Evolutionary conservation across 2,888 invertebrate genomes (phyloP).

Genomic region (Rapana venosa): DNA sequence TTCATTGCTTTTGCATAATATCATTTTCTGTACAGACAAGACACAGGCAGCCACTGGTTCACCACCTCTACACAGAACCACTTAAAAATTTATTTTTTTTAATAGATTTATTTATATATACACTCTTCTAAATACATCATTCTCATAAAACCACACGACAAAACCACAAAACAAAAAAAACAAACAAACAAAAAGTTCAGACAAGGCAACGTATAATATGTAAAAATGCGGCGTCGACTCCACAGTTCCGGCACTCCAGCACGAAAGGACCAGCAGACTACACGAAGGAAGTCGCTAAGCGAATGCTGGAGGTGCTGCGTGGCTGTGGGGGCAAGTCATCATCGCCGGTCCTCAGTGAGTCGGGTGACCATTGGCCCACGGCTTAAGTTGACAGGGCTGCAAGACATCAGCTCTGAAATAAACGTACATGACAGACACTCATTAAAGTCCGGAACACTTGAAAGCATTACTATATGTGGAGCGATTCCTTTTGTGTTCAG

Average conservation of each 20-base stretch:
- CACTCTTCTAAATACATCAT: neutral
- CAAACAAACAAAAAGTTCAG: neutral
- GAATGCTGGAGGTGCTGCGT: neutral
- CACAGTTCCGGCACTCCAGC: neutral
- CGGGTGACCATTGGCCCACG: slow-evolving; percentile 54
- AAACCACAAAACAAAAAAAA: too few relatives aligned
- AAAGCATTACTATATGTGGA: too few relatives aligned
- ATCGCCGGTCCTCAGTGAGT: slow-evolving; percentile 54
- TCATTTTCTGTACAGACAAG: neutral
- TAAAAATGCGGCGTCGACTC: neutral
- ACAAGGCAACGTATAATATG: neutral
- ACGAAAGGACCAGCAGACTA: slow-evolving; percentile 7
- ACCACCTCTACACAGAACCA: neutral
- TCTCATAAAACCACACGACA: neutral
- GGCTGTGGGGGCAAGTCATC: slow-evolving; percentile 34
- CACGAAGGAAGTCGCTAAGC: too few relatives aligned
- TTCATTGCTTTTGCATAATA: neutral
- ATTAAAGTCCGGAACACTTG: too few relatives aligned
- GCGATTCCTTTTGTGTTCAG: too few relatives aligned
- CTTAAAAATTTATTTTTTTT: too few relatives aligned
- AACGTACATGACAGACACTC: neutral
- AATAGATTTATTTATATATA: neutral
- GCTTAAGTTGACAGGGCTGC: slow-evolving; percentile 54
- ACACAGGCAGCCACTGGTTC: slow-evolving; percentile 11
- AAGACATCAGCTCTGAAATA: slow-evolving; percentile 54